Conservation (phyloP, 1,140 invertebrate species). For the Bacillus rossius region DNA sequence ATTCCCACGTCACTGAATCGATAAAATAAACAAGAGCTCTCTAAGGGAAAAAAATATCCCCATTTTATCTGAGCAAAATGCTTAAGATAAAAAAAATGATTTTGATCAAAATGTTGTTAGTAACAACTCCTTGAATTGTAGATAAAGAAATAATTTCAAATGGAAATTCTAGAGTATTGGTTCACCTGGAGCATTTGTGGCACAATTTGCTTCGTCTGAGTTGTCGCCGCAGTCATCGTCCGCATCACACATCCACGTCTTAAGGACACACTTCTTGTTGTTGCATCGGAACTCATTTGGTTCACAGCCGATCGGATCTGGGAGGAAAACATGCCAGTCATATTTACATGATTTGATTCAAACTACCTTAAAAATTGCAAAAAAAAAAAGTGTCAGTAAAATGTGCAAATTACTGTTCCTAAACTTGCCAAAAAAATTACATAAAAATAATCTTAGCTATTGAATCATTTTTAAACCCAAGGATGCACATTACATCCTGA, state of each 20-base stretch:
- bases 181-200: constrained; percentile 42
- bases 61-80: no score
- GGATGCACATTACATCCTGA: no score
- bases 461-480: no score
- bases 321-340: constrained; percentile 6
- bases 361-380: not conserved
- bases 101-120: no score
- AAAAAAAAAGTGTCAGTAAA: not conserved
- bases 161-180: no score
- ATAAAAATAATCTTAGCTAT: not conserved
- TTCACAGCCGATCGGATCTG: constrained; percentile 66
- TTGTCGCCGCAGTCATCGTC: constrained; percentile 91
- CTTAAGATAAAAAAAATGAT: no score
- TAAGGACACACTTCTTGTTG: constrained; percentile 85
- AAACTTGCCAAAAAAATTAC: not conserved
- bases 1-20: no score
- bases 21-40: no score
- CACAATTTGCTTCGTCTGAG: constrained; percentile 72
- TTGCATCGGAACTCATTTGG: constrained; percentile 89
- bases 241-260: constrained; percentile 88
- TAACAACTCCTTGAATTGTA: no score
- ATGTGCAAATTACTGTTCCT: not conserved
- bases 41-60: no score
- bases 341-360: not conserved
- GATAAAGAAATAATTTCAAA: no score